Evolutionary conservation across 30 jellyfish, hydroid and myxozoan species (phyloP), one percentile per base, ranked within the genome.

Genomic region (Morbakka virulenta): DNA sequence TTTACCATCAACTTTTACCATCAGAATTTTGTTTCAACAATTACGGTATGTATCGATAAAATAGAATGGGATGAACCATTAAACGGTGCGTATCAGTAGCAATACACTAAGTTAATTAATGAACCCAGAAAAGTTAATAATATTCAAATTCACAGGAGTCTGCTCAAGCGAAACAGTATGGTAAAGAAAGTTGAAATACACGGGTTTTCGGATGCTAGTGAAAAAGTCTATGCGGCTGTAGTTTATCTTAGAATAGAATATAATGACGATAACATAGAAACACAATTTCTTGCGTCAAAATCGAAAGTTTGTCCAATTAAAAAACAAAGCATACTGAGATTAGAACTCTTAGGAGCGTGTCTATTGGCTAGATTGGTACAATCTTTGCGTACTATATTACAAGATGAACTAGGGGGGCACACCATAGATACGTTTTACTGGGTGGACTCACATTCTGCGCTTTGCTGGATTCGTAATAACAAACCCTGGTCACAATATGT

Each of bases 191-290:
- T 74, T 35, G 72, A 49, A 74, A 17, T 64, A 21, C 84, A 73
- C 23, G 89, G 73, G 26, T 83, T 74, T 41, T 83, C 79, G 28
- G 95, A 83, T 51, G 88, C 84, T 26, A 29, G 84, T 52, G 71
- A 65, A 35, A 57, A 63, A 28, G 95, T 89, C 12, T 67, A 63
- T 67, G 89, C 72, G 26, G 82, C 84, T 24, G 80, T 71, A 24
- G 89, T 67, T 14, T 83, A 73, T 33, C 23, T 66, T 4, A 70
- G 84, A 30, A 31, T 61, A 26, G 83, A 47, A 31, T 50, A 62
- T 20, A 47, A 41, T 21, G 21, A 32, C 0, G 78, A 89, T 34
- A 71, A 74, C 41, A 28, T 51, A 28, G 68, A 83, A 47, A 35
- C 34, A 23, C 29, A 33, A 62, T 47, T 83, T 63, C 53, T 83